These are phyloP conservation scores for Drosophila orena DNA, from an alignment of 1,140 invertebrate genomes.

Conservation along the genomic window DNA sequence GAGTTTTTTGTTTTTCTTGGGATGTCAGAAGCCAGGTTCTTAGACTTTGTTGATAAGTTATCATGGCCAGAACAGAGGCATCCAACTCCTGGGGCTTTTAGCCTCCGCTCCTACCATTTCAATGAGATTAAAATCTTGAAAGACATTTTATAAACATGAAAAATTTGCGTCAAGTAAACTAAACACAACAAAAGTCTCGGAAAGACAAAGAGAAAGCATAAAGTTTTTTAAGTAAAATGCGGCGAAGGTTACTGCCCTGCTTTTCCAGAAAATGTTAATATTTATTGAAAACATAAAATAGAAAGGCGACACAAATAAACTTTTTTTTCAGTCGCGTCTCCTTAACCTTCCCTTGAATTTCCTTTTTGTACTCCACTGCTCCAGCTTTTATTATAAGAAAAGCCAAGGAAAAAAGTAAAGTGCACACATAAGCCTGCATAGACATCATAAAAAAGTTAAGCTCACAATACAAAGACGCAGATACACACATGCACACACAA, in stretches of 20 bases:
- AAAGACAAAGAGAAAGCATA: slow-evolving; percentile 27
- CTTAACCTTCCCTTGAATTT: slow-evolving; percentile 23
- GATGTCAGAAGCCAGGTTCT: slow-evolving; percentile 25
- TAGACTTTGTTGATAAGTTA: slow-evolving; percentile 22
- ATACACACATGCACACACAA: slow-evolving; percentile 30
- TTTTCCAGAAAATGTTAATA: slow-evolving; percentile 53
- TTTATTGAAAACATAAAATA: slow-evolving; percentile 66
- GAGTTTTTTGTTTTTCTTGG: slow-evolving; percentile 3
- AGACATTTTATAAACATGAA: slow-evolving; percentile 66
- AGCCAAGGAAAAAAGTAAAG: slow-evolving; percentile 42
- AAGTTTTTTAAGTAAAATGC: slow-evolving; percentile 9
- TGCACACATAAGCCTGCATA: slow-evolving; percentile 48
- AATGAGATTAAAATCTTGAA: slow-evolving; percentile 68
- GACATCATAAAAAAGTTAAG: slow-evolving; percentile 53
- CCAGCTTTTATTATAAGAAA: slow-evolving; percentile 43
- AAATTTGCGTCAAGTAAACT: slow-evolving; percentile 55
- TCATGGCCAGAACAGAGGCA: slow-evolving; percentile 6
- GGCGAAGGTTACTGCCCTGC: slow-evolving; percentile 2
- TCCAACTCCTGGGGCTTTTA: neutral
- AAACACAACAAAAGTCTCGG: slow-evolving; percentile 48
- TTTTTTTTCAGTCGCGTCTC: slow-evolving; percentile 28
- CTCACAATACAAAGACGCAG: slow-evolving; percentile 40
- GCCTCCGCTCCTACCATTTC: slow-evolving; percentile 3
- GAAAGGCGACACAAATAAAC: slow-evolving; percentile 42
- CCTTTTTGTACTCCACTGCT: neutral